Evolutionary conservation across 2,888 invertebrate genomes (phyloP).

Genomic region (Drosophila quinaria): DNA sequence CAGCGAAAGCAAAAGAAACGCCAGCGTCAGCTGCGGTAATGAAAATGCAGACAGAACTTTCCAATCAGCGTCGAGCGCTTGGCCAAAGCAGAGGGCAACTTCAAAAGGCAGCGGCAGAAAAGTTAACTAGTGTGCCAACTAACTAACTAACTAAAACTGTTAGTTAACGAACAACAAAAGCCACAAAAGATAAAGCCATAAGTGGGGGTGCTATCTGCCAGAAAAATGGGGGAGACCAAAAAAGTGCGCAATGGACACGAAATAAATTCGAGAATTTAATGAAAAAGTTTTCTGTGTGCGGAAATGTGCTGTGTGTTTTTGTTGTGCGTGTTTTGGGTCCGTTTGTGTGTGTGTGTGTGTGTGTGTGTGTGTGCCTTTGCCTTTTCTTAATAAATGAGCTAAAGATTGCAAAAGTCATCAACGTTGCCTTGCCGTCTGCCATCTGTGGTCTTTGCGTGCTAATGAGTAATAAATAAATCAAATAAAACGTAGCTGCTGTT

Average conservation of each 20-base stretch:
- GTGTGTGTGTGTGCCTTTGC: conserved; percentile 31
- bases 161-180: conserved; percentile 66
- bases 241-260: conserved; percentile 49
- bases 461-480: conserved; percentile 76
- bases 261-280: conserved; percentile 77
- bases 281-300: conserved; percentile 63
- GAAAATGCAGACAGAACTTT: conserved; percentile 67
- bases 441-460: conserved; percentile 69
- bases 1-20: conserved; percentile 54
- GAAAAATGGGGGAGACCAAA: conserved; percentile 25
- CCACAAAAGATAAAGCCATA: conserved; percentile 56
- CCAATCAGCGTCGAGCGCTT: conserved; percentile 60
- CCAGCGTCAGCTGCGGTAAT: conserved; percentile 50
- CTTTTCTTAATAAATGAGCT: conserved; percentile 74
- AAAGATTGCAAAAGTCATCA: conserved; percentile 66
- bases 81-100: conserved; percentile 47
- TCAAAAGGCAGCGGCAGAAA: conserved; percentile 32
- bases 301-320: conserved; percentile 23
- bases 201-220: conserved; percentile 28
- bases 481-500: conserved; percentile 39
- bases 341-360: conserved; percentile 23
- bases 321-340: conserved; percentile 20
- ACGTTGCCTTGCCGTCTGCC: conserved; percentile 18
- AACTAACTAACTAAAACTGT: conserved; percentile 67
- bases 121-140: conserved; percentile 53